A percentile compares a stretch with the other conserved stretches of the same genome.
phyloP scores from a whole-genome alignment of 1,140 invertebrate genomes.

The Maniola jurtina region DNA sequence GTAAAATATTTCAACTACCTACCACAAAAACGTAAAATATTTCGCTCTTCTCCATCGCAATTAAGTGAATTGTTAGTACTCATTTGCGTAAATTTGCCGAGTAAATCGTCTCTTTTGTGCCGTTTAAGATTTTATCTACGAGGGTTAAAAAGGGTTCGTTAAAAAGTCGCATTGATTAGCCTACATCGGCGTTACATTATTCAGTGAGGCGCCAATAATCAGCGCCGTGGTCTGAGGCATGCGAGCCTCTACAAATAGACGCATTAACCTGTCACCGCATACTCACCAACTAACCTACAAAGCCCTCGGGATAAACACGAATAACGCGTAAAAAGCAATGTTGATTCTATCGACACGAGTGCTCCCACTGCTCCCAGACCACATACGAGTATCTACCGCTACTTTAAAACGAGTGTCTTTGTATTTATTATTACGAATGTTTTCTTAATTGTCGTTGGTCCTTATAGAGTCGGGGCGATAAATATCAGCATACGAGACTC shows the following conservation, averaged over 20 bases:
- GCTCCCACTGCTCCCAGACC: neutral
- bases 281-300: slow-evolving; percentile 68
- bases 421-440: neutral
- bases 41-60: slow-evolving; percentile 23
- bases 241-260: slow-evolving; percentile 53
- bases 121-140: slow-evolving; percentile 40
- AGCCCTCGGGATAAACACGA: slow-evolving; percentile 49
- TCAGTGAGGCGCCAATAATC: slow-evolving; percentile 65
- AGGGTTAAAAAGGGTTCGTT: slow-evolving; percentile 41
- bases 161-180: slow-evolving; percentile 59
- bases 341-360: slow-evolving; percentile 2
- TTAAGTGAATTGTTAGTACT: slow-evolving; percentile 38
- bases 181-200: slow-evolving; percentile 59
- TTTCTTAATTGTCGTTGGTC: neutral
- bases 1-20: slow-evolving; percentile 19
- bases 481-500: neutral
- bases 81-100: slow-evolving; percentile 34
- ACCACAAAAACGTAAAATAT: slow-evolving; percentile 24
- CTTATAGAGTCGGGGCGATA: neutral
- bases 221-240: slow-evolving; percentile 40
- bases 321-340: slow-evolving; percentile 26
- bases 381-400: neutral
- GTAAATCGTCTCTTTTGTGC: slow-evolving; percentile 30
- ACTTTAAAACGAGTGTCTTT: neutral
- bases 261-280: slow-evolving; percentile 46